phyloP scores from a whole-genome alignment of 2,113 vertebrate genomes.

The Paramormyrops kingsleyae region DNA sequence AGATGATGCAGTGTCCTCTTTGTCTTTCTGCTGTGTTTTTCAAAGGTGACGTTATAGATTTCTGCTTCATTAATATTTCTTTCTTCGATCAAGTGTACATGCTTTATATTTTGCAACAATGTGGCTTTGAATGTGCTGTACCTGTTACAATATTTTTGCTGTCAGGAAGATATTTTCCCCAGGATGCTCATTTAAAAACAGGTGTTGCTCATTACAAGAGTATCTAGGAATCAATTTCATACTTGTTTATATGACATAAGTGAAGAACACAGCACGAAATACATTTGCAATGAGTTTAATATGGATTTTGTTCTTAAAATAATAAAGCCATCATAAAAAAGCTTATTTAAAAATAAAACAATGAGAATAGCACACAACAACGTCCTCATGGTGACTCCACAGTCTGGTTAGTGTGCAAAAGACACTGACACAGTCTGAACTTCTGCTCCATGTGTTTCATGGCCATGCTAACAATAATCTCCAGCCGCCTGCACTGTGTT shows the following conservation, averaged over 20 bases:
- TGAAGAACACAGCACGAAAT: neutral
- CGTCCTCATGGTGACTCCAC: slow-evolving; percentile 30
- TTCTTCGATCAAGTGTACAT: neutral
- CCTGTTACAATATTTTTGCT: neutral
- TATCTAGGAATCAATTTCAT: neutral
- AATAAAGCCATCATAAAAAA: neutral
- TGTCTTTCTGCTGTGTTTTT: neutral
- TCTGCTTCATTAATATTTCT: neutral
- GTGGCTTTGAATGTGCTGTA: neutral
- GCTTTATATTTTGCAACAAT: neutral
- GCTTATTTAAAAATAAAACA: neutral
- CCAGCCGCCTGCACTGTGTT: slow-evolving; percentile 32
- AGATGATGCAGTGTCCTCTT: neutral
- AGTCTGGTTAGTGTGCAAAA: slow-evolving; percentile 27
- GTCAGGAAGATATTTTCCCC: too few species aligned
- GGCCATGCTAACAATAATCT: slow-evolving; percentile 34
- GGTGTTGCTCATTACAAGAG: too few species aligned
- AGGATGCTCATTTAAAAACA: too few species aligned
- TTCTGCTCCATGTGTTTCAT: neutral
- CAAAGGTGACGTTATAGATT: neutral
- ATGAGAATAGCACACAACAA: neutral
- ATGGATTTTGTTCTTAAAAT: neutral
- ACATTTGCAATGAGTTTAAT: neutral
- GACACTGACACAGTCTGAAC: slow-evolving; percentile 4
- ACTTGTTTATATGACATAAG: neutral